Base-by-base conservation (phyloP, 53 echinoderm and acorn worm species). In the Temnopleurus reevesii region DNA sequence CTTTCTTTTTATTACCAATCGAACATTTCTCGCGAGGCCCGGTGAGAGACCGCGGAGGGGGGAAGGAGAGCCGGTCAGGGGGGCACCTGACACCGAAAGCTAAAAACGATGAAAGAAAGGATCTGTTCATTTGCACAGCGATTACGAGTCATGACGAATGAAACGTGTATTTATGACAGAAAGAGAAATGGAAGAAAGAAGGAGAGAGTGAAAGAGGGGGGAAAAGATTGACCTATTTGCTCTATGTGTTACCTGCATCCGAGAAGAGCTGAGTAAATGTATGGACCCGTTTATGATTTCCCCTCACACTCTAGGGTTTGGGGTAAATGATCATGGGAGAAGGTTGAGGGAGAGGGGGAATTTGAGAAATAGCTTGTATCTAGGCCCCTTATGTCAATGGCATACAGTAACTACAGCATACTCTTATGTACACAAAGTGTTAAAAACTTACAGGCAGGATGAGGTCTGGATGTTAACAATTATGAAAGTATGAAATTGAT, bases 101-200 rank as follows among this genome's bases (percentile, higher is more conserved):
- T 79, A 79, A 79, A 71, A 79, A 79, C 79, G 79, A 79, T 79
- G 79, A 79, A 79, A 83, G 55, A 83, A 83, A 35, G 83, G 56
- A 83, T 83, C 56, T 55, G 55, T 83, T 83, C 83, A 83, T 83
- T 87, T 87, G 71, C 88, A 46, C 71, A 66, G 71, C 71, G 88
- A 87, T 87, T 87, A 87, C 61, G 61, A 46, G 31, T 38, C 86
- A 60, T 85, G 86, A 60, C 86, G 61, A 66, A 66, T 87, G 88
- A 87, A 87, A 87, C 85, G 36, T 46, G 85, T 85, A 85, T 85
- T 45, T 60, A 58, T 85, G 85, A 85, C 85, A 85, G 85, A 60
- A 36, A 27, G 60, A 85, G 59, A 85, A 60, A 85, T 82, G 38
- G 61, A 71, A 71, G 71, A 71, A 71, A 71, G 71, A 71, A 71